Base-by-base conservation (phyloP, 2,113 vertebrate species). In the Albula glossodonta region DNA sequence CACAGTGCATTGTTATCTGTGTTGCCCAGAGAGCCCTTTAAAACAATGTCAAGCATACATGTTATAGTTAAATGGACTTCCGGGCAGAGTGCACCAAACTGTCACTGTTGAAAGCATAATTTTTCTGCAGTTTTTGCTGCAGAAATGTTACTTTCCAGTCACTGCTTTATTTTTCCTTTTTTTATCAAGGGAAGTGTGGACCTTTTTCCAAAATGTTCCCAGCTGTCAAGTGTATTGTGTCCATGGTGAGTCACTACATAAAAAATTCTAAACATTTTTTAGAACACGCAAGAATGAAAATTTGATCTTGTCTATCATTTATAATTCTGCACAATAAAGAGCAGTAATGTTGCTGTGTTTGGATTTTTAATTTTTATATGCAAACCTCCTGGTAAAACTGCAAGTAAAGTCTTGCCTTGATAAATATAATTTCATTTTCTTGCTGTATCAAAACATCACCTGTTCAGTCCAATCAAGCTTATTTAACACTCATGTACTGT, bases 171-270 rank as follows among this genome's bases (percentile, higher is more conserved):
- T 41, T 56, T 56, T 56, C 31, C 31, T 56, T n/a, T 74, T 9
- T 25, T n/a, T 9, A 31, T 9, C 22, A 10, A 22, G 5, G 19
- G 3, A n/a, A 70, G 19, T 25, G 87, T 88, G 86, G 86, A 84
- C 87, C 84, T 78, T 31, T 90, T 92, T 89, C 78, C 89, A 90
- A 77, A 88, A 82, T 74, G 22, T 31, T n/a, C 70, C 8, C 70
- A 25, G 70, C 84, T 87, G 84, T 84, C 89, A 87, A 89, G 92
- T 78, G 51, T 86, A 85, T 87, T 91, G 85, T 87, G 88, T 92
- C 90, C 91, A 86, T 87, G 78, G 89, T 88, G 89, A 92, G 81
- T 93, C 89, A 90, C 31, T 86, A 49, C 15, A 82, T 9, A 41
- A 87, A 78, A 22, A 49, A 57, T 83, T 87, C 74, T 49, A 13